Percentiles rank a stretch among this genome's conserved stretches.
Evolutionary conservation across 37 sponge, comb jelly and placozoan genomes (phyloP).

Genomic region (Geodia barretti): DNA sequence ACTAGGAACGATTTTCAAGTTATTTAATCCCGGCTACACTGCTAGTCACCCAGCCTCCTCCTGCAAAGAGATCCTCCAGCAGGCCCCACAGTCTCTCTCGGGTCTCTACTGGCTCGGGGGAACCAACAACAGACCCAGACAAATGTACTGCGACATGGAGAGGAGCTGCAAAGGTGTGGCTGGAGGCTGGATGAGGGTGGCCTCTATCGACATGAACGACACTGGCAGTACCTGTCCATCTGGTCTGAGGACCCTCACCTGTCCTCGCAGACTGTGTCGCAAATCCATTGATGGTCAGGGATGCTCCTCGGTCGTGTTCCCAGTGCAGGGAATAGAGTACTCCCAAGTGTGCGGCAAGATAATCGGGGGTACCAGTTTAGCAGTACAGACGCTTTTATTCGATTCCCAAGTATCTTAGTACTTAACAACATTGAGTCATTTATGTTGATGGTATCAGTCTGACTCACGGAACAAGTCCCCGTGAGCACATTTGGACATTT

Average conservation of each 20-base stretch:
- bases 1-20: too few species aligned
- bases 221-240: too few species aligned
- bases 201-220: too few species aligned
- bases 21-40: too few species aligned
- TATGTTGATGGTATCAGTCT: conserved; percentile 46
- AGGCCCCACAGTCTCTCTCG: too few species aligned
- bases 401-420: not conserved
- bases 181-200: too few species aligned
- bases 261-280: conserved; percentile 4
- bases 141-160: too few species aligned
- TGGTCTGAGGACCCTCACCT: not conserved
- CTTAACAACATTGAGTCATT: conserved; percentile 1
- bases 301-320: conserved; percentile 8
- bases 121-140: too few species aligned
- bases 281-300: conserved; percentile 10
- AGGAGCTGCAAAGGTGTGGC: too few species aligned
- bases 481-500: conserved; percentile 51
- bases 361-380: conserved; percentile 19
- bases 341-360: conserved; percentile 30
- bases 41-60: too few species aligned
- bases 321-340: conserved; percentile 12
- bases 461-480: conserved; percentile 29
- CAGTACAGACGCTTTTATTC: conserved; percentile 12
- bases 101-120: too few species aligned
- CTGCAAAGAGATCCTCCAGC: too few species aligned